A percentile compares a stretch with the other conserved stretches of the same genome.
phyloP scores from a whole-genome alignment of 1,140 invertebrate genomes.

The Pseudomyrmex flavicornis region DNA sequence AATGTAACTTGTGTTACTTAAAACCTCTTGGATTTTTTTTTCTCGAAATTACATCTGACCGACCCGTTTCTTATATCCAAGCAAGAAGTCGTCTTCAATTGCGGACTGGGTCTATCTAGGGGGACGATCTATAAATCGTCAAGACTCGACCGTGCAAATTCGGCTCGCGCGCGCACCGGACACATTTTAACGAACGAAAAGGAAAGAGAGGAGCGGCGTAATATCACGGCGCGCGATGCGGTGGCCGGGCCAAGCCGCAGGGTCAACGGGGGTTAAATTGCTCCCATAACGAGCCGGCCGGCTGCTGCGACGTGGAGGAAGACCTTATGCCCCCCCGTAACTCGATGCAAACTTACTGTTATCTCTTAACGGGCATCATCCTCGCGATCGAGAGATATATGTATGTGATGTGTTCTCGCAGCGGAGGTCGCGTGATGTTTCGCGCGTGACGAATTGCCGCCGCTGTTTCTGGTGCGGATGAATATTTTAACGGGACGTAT shows the following conservation, averaged over 20 bases:
- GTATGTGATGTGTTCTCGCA: background rate
- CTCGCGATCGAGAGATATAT: background rate
- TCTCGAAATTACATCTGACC: no score
- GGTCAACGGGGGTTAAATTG: slow-evolving; percentile 83
- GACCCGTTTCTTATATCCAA: background rate
- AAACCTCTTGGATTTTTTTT: no score
- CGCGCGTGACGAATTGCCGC: slow-evolving; percentile 26
- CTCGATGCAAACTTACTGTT: slow-evolving; percentile 23
- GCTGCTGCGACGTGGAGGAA: slow-evolving; percentile 32
- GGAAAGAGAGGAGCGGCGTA: slow-evolving; percentile 63
- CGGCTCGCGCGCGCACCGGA: background rate
- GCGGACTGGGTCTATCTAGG: slow-evolving; percentile 17
- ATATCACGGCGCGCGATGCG: slow-evolving; percentile 26
- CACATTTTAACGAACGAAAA: slow-evolving; percentile 61
- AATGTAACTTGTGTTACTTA: no score
- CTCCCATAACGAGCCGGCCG: slow-evolving; percentile 75
- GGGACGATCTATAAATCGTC: slow-evolving; percentile 12
- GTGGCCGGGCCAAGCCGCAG: slow-evolving; percentile 42
- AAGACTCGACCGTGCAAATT: slow-evolving; percentile 24
- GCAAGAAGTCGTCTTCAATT: background rate
- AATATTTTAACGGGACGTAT: slow-evolving; percentile 1
- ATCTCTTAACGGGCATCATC: slow-evolving; percentile 10
- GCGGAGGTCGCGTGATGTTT: background rate
- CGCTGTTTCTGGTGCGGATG: background rate
- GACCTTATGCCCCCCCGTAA: slow-evolving; percentile 59